Base-by-base conservation (phyloP, 2,888 invertebrate genomes). In the Agonopterix arenella region DNA sequence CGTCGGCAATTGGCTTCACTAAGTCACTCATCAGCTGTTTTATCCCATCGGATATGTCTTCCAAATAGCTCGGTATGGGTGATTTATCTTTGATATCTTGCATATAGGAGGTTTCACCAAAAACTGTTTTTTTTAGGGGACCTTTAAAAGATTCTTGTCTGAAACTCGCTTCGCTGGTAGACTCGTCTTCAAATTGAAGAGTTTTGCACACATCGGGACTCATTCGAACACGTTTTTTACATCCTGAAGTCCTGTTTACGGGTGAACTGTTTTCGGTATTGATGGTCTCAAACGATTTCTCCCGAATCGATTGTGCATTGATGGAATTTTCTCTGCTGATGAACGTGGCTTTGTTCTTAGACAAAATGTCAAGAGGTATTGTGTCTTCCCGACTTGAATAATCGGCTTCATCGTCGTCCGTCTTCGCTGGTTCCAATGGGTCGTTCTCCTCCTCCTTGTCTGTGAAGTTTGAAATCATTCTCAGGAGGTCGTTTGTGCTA, bases 11-110 rank as follows among this genome's bases (percentile, higher is more conserved):
- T 0, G 89, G 89, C 50, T 89, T 86, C 0, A 83, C 77, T 16
- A 88, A 60, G 58, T 89, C 89, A 1, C 63, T 57, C 84, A 88
- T 84, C 1, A 88, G 59, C 1, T 74, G 70, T 48, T 89, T 88
- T 0, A 88, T 60, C 1, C 69, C 75, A 8, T 84, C 78, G 0
- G 80, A 66, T 0, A 82, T 73, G 7, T 80, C 74, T 52, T 71
- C 73, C 45, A 80, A 57, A 49, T 73, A 83, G 0, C 67, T 58
- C 0, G 88, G 89, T 37, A 89, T 88, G 0, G 84, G 85, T 56
- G 28, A 28, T 28, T 73, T 77, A 0, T 54, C 49, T 55, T 79
- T 81, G 4, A 36, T 51, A 1, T 78, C 73, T 38, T 28, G 28
- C 62, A 73, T 68, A 44, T 70, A 70, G 0, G 77, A 61, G 0